Evolutionary conservation across 1,140 invertebrate genomes (phyloP), one percentile per base, ranked within the genome.

Genomic region (Lepidurus apus): DNA sequence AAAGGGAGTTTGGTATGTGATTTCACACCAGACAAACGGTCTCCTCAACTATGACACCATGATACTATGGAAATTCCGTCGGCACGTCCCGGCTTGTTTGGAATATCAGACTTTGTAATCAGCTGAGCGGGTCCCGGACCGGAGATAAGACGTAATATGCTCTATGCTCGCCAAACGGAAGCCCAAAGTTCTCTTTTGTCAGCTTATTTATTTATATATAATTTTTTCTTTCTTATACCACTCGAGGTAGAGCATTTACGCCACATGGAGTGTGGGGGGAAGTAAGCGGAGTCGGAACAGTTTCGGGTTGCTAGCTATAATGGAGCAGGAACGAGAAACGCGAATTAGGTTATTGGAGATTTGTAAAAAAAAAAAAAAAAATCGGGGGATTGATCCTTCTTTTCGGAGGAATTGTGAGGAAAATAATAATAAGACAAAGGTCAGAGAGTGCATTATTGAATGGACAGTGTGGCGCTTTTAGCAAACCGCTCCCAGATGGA

Each of bases 11-110:
- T 1, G 53, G n/a, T 65, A 7, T 21, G 45, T 47, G 45, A n/a
- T 65, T 65, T 65, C 53, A 65, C 53, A 65, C n/a, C 53, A 65
- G 53, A 65, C 53, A 65, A 65, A 21, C 53, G 53, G 53, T 65
- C 53, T 13, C 53, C 53, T 65, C 17, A 0, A 21, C 13, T 13
- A 65, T 65, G 53, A 65, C 53, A 65, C 53, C 53, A 9, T 11
- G 53, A 13, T 65, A 65, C 53, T 21, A 21, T 65, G 53, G 17
- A 65, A 65, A 65, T 65, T 65, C 21, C 21, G 53, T 13, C 53
- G 53, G n/a, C 53, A 21, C 7, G n/a, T 65, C 21, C 9, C 17
- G 53, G 53, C 53, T 65, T 65, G 53, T 65, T 65, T 21, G 53
- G 21, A 65, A 65, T 65, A 21, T 65, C 53, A 65, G 53, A 65